Percentiles rank a stretch among this genome's conserved stretches.
Conservation (phyloP, 1,140 invertebrate species). For the Tetramorium alpestre region DNA sequence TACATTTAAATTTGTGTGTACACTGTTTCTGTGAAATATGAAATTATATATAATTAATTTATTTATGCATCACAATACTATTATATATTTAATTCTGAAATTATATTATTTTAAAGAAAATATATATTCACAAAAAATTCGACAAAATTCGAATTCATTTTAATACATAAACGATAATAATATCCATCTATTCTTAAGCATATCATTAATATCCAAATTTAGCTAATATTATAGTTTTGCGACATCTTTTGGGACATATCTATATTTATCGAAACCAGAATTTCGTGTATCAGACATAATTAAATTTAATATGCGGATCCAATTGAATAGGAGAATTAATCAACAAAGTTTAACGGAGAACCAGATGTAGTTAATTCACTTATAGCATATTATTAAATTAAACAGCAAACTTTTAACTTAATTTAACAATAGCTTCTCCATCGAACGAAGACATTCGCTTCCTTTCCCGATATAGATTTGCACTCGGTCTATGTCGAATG, state of each 20-base stretch:
- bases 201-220: neutral
- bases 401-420: constrained; percentile 31
- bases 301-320: constrained; percentile 28
- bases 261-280: neutral
- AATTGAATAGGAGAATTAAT: constrained; percentile 39
- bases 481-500: constrained; percentile 57
- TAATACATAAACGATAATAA: neutral
- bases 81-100: neutral
- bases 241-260: neutral
- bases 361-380: neutral
- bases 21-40: no score
- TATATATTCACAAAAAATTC: no score
- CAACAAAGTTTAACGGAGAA: constrained; percentile 7
- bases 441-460: neutral
- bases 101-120: neutral
- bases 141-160: no score
- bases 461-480: constrained; percentile 6
- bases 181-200: neutral
- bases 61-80: neutral
- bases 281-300: neutral
- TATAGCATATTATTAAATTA: constrained; percentile 30
- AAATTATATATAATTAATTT: neutral
- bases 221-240: no score
- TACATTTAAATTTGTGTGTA: no score
- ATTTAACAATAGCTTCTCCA: constrained; percentile 24